Evolutionary conservation across 2,888 invertebrate species (phyloP), one percentile per base, ranked within the genome.

Genomic region (Gasteruption jaculator): DNA sequence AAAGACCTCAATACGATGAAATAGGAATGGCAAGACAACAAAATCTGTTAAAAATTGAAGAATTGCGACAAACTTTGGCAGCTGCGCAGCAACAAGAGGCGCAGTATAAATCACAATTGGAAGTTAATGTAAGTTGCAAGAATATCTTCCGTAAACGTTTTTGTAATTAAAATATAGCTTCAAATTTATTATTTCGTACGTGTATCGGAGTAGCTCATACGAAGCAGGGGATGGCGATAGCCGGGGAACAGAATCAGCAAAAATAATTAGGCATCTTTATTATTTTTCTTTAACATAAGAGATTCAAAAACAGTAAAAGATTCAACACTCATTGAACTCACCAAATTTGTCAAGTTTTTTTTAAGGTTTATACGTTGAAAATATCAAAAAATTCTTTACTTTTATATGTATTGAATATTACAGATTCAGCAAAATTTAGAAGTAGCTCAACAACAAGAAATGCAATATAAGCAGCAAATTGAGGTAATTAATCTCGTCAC

Each of bases 51-150:
- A 85, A 85, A 71, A 89, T 89, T 35, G 79, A 81, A 55, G 80
- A 87, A 52, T 66, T 89, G 43, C 82, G 84, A 54, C 86, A 87
- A 68, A 86, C 85, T 0, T 67, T 89, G 44, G 86, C 87, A 64
- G 86, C 85, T 0, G 87, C 88, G 0, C 87, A 88, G 51, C 86
- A 87, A 57, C 81, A 82, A 60, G 83, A 83, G 60, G 81, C 84
- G 25, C 86, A 87, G 69, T 86, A 84, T 69, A 86, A 86, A 68
- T 82, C 81, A 21, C 85, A 86, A 63, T 75, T 86, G 72, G 85
- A 85, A 69, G 80, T 83, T 54, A 82, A 82, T 72, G 80, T 80
- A 57, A 80, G 81, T 57, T 73, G 74, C 70, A 75, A 76, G 50
- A 73, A 74, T 37, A 72, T 3, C n/a, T 14, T 18, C 24, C 7